Evolutionary conservation across 1,140 invertebrate species (phyloP).

Genomic region (Hestina assimilis): DNA sequence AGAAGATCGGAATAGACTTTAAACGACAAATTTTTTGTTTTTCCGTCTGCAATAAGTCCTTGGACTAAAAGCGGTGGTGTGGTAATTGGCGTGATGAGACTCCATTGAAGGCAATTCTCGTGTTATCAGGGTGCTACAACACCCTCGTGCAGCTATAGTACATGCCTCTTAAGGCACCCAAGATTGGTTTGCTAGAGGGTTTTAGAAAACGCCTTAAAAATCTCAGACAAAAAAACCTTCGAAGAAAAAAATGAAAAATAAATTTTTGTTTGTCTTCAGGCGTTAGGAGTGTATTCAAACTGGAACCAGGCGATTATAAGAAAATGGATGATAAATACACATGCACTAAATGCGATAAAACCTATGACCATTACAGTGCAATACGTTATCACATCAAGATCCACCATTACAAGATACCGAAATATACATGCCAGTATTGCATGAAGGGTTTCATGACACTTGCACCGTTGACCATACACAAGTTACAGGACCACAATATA

Average conservation of each 20-base stretch:
- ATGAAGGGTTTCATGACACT: constrained; percentile 50
- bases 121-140: too few relatives aligned
- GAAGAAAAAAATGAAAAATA: constrained; percentile 19
- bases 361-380: constrained; percentile 42
- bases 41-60: too few relatives aligned
- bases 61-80: too few relatives aligned
- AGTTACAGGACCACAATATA: constrained; percentile 47
- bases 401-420: constrained; percentile 55
- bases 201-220: too few relatives aligned
- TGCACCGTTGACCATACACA: constrained; percentile 51
- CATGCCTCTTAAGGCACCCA: too few relatives aligned
- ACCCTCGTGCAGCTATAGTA: too few relatives aligned
- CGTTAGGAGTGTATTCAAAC: constrained; percentile 36
- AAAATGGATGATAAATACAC: constrained; percentile 33
- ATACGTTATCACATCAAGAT: constrained; percentile 49
- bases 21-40: too few relatives aligned
- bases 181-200: too few relatives aligned
- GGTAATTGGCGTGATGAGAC: too few relatives aligned
- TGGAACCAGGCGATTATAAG: constrained; percentile 47
- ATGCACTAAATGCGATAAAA: constrained; percentile 51
- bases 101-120: too few relatives aligned
- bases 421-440: constrained; percentile 44
- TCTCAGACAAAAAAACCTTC: too few relatives aligned
- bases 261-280: constrained; percentile 44
- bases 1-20: too few relatives aligned